Base-by-base conservation (phyloP, 2,797 vertebrate genomes). In the Emys orbicularis region DNA sequence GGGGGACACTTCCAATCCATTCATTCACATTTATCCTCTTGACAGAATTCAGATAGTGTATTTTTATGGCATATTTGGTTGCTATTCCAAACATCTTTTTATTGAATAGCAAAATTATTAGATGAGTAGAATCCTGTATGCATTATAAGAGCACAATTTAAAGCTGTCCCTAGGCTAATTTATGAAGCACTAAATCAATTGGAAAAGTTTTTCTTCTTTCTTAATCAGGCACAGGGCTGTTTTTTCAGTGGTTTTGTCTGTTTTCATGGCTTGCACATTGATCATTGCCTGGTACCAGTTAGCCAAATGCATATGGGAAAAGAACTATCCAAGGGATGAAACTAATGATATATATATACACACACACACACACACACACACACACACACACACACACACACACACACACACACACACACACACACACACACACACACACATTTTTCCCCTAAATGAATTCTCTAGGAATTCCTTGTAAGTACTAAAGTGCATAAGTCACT, bases 101-200 rank as follows among this genome's bases (percentile, higher is more conserved):
- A 96, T 97, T 98, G 97, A 98, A 98, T 96, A 97, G 95, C 92
- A 97, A 97, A 97, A 98, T 95, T 98, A 94, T 97, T 97, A 98
- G 95, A 97, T 97, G 97, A 97, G 94, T 97, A 98, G 97, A 97
- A 94, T 97, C 96, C 92, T 97, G 97, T 97, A 97, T 97, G 95
- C 95, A 97, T 98, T 97, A 97, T 92, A 98, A 98, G 90, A 98
- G 76, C 96, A 97, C 96, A 98, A 98, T 97, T 98, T 97, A 97
- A 97, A 97, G 92, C 96, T 98, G 97, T 98, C 98, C 97, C 96
- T 96, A 97, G 96, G 96, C 96, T 98, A 97, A 97, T 98, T 97
- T 96, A 97, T 97, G 94, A 98, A 98, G 93, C 93, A 98, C 96
- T 98, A 96, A 96, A 97, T 98, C 95, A 97, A 94, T 97, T 92